Conservation (phyloP, 2,888 invertebrate species). For the Plagodis dolabraria region DNA sequence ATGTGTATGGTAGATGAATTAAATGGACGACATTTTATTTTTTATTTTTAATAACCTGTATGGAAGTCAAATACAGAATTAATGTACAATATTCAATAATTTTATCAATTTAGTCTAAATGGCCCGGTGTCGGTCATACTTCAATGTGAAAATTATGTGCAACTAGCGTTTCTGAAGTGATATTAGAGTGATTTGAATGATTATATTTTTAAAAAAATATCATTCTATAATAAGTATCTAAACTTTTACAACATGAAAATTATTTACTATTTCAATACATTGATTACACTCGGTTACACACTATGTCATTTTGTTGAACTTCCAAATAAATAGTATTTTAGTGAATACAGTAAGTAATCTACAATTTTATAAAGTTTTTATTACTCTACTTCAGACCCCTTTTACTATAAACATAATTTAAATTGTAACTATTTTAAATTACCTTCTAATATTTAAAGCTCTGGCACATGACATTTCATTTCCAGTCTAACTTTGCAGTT, state of each 20-base stretch:
- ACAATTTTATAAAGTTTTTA: conserved; percentile 4
- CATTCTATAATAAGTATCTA: no score
- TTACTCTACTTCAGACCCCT: conserved; percentile 7
- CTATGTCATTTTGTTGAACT: conserved; percentile 8
- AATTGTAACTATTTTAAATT: neutral
- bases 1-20: no score
- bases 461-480: conserved; percentile 22
- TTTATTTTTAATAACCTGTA: no score
- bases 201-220: neutral
- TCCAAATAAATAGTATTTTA: conserved; percentile 1
- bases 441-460: conserved; percentile 10
- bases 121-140: no score
- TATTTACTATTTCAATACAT: neutral
- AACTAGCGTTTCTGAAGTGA: conserved; percentile 20
- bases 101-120: no score
- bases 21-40: no score
- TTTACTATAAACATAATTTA: conserved; percentile 13
- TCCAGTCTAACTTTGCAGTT: conserved; percentile 15
- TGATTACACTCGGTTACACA: neutral
- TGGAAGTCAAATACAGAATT: no score
- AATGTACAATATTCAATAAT: no score
- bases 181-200: conserved; percentile 1
- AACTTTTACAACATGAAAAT: neutral
- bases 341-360: neutral
- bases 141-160: conserved; percentile 7